Evolutionary conservation across 1,140 invertebrate genomes (phyloP).

Genomic region (Cepaea nemoralis): DNA sequence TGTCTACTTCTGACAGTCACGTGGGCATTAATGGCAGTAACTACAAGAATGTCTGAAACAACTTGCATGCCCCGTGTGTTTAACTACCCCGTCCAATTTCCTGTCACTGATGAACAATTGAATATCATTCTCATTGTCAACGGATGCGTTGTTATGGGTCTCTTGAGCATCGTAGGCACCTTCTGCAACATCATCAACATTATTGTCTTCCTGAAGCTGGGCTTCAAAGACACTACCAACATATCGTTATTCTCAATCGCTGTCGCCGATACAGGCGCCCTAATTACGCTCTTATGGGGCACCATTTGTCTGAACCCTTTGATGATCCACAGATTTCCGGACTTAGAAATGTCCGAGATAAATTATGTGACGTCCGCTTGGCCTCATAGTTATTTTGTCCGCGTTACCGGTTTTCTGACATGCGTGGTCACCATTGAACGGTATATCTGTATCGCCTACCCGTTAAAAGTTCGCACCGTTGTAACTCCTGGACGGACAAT

Average conservation of each 20-base stretch:
- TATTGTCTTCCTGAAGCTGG: not conserved
- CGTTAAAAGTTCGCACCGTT: not conserved
- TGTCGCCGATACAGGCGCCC: not conserved
- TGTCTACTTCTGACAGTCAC: no score
- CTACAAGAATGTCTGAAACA: no score
- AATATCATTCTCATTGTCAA: not conserved
- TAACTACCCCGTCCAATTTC: not conserved
- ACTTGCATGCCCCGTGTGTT: no score
- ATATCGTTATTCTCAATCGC: not conserved
- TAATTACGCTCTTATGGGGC: constrained; percentile 14
- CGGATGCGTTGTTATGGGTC: not conserved
- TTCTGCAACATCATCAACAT: constrained; percentile 6
- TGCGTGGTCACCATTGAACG: constrained; percentile 3
- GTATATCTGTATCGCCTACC: constrained; percentile 22
- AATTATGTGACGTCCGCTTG: not conserved
- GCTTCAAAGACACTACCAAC: constrained; percentile 15
- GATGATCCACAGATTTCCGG: not conserved
- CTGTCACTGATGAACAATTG: not conserved
- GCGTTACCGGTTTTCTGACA: constrained; percentile 5
- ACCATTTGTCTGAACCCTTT: constrained; percentile 15
- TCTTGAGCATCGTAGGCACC: not conserved
- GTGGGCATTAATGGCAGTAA: no score
- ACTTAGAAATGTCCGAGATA: not conserved
- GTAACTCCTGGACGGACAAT: not conserved
- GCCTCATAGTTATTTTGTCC: constrained; percentile 2